phyloP scores from a whole-genome alignment of 2,888 invertebrate genomes.

The Pheosia tremula region DNA sequence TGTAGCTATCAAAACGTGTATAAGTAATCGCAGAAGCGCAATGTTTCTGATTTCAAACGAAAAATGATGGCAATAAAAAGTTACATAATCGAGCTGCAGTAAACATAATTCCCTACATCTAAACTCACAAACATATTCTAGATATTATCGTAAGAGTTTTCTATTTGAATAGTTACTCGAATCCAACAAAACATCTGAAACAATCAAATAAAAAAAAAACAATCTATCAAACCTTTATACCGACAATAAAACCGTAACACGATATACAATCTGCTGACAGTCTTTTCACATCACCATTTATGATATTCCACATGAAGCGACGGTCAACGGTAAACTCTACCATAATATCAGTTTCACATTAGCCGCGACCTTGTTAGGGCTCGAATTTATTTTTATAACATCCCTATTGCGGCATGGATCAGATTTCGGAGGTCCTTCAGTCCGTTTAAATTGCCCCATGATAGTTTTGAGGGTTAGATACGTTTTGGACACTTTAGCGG shows the following conservation, averaged over 20 bases:
- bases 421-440: constrained; percentile 34
- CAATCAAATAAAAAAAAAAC: too few relatives aligned
- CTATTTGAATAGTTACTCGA: too few relatives aligned
- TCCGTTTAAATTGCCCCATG: constrained; percentile 24
- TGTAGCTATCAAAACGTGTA: too few relatives aligned
- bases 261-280: background rate
- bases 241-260: background rate
- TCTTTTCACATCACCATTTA: background rate
- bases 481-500: constrained; percentile 26
- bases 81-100: too few relatives aligned
- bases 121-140: too few relatives aligned
- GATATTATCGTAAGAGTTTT: too few relatives aligned
- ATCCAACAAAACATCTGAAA: too few relatives aligned
- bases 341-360: constrained; percentile 46
- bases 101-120: too few relatives aligned
- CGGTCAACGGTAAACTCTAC: constrained; percentile 19
- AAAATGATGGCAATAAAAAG: too few relatives aligned
- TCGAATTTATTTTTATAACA: constrained; percentile 49
- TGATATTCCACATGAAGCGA: constrained; percentile 8
- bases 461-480: constrained; percentile 33
- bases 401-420: constrained; percentile 34
- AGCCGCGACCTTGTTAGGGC: constrained; percentile 43
- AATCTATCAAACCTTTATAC: too few relatives aligned
- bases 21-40: too few relatives aligned
- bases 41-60: too few relatives aligned